Evolutionary conservation across 2,888 invertebrate genomes (phyloP), one percentile per base, ranked within the genome.

Genomic region (Mayetiola destructor): DNA sequence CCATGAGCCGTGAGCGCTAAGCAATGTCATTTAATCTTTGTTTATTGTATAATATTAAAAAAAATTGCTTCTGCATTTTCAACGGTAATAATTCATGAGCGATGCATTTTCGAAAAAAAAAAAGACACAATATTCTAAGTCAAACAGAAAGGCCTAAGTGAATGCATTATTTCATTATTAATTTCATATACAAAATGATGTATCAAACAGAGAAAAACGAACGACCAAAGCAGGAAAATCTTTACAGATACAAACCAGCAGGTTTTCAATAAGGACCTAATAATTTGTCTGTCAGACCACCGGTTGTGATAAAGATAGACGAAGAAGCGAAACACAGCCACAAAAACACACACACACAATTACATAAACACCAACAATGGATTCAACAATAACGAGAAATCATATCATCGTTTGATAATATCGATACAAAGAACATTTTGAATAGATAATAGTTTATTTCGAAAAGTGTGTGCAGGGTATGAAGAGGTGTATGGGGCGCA

Each of bases 231-330:
- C 48, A n/a, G n/a, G 48, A 27, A 48, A 4, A 27, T 27, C 30
- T 30, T 53, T 10, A 18, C 53, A 27, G 53, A 16, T 30, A 20
- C 53, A 53, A 32, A 20, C 30, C 53, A 53, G 53, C 53, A 53
- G 53, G 53, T 53, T n/a, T 53, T 53, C 53, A 55, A 55, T 35
- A 55, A 55, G 54, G 55, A 55, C 55, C 55, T 37, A 36, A 55
- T 55, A 55, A 55, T 55, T 55, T 55, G 23, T 55, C 37, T 37
- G 36, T 27, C 14, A 37, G 55, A 55, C 55, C 55, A 55, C 53
- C 53, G 53, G n/a, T 48, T 16, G 48, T 27, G 48, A 48, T 48
- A 48, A 27, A 48, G 27, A 16, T 16, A 48, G 27, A 32, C 32
- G 27, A n/a, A n/a, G 48, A 48, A 48, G 23, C 48, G 27, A 48